Evolutionary conservation across 64 coral and sea anemone genomes (phyloP).

Genomic region (Platygyra sinensis): DNA sequence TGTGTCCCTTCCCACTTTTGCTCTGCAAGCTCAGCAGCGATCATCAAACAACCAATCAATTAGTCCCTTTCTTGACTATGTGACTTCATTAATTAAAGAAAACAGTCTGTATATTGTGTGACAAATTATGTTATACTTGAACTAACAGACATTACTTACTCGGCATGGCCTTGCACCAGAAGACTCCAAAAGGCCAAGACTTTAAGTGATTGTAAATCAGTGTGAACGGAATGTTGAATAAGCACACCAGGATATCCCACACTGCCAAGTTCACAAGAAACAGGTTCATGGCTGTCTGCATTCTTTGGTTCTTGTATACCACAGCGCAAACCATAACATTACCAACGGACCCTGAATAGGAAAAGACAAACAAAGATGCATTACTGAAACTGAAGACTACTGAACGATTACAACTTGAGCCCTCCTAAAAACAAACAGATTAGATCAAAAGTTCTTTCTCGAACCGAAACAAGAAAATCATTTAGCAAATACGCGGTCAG

Average conservation of each 20-base stretch:
- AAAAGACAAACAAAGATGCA: background rate
- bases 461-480: too few relatives aligned
- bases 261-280: conserved; percentile 93
- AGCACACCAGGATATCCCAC: conserved; percentile 84
- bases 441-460: too few relatives aligned
- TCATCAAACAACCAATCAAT: too few relatives aligned
- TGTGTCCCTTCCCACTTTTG: too few relatives aligned
- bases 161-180: conserved; percentile 89
- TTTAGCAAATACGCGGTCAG: too few relatives aligned
- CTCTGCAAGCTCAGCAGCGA: too few relatives aligned
- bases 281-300: conserved; percentile 98
- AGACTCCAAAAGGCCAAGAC: conserved; percentile 89
- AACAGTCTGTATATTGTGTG: background rate
- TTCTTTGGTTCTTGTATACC: conserved; percentile 90
- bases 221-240: conserved; percentile 88
- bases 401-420: background rate
- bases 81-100: background rate
- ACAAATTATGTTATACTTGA: background rate
- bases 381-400: background rate
- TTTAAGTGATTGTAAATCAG: conserved; percentile 81
- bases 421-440: too few relatives aligned
- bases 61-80: background rate
- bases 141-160: conserved; percentile 57
- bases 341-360: conserved; percentile 66
- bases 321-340: conserved; percentile 90